Conservation (phyloP, 2,113 vertebrate genomes). For the Cervus canadensis region DNA sequence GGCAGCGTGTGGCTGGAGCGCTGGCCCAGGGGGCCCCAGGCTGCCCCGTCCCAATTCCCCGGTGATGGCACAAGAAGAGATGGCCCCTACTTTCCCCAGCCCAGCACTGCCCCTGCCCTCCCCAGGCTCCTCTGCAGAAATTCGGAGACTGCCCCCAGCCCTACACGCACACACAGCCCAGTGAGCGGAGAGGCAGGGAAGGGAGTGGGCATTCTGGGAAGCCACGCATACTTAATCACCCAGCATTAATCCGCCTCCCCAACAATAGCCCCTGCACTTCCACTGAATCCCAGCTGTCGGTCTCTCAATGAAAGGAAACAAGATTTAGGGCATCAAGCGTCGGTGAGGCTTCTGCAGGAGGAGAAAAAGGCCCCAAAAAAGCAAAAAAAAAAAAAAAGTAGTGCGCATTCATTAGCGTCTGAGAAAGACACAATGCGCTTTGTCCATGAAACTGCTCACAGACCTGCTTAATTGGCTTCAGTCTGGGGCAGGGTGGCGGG, state of each 20-base stretch:
- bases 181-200: conserved; percentile 50
- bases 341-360: conserved; percentile 85
- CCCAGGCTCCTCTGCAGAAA: conserved; percentile 85
- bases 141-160: conserved; percentile 40
- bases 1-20: rapidly evolving
- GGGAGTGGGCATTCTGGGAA: conserved; percentile 91
- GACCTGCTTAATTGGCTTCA: conserved; percentile 83
- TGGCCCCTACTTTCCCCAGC: conserved; percentile 76
- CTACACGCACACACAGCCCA: not conserved
- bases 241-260: conserved; percentile 94
- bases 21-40: not conserved
- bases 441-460: conserved; percentile 83
- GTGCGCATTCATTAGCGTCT: conserved; percentile 90
- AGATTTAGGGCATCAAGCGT: conserved; percentile 94
- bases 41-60: not conserved
- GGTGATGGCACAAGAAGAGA: not conserved
- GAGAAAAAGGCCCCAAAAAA: conserved; percentile 49
- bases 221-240: conserved; percentile 98
- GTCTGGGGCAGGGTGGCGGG: conserved; percentile 60
- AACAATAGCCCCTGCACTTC: conserved; percentile 94
- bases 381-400: conserved; percentile 73
- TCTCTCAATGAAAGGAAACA: conserved; percentile 95
- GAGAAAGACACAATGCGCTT: conserved; percentile 81
- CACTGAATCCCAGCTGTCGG: conserved; percentile 98
- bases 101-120: conserved; percentile 77